Base-by-base conservation (phyloP, 2,888 invertebrate genomes). In the Andrena bucephala region DNA sequence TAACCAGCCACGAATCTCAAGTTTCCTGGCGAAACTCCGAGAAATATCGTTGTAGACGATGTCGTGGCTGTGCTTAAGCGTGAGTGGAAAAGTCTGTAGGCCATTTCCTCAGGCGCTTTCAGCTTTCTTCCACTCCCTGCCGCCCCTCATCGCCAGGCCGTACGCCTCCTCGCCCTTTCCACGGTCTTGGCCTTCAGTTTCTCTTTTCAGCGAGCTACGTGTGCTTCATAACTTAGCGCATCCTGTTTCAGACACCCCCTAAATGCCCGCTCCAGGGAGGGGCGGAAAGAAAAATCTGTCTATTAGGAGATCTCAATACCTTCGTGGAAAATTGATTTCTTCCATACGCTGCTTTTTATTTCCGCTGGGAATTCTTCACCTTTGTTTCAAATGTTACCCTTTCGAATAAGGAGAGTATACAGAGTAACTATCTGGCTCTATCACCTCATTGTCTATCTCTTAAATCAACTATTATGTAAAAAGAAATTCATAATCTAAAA, bases 71-170 rank as follows among this genome's bases (percentile, higher is more conserved):
- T 66, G 84, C 79, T 89, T 86, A 86, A 90, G 82, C 83, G 85
- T 70, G 85, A 90, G 91, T 85, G 90, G 89, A 89, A 90, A 89
- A 90, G 89, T 91, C 90, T 88, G 88, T 88, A 88, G 86, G 87
- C 88, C 84, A 88, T 90, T 90, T 90, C 89, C 87, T 74, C 83
- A 78, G 81, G 69, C 84, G 81, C 71, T 84, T 60, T 57, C 79
- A 84, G 65, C 76, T 86, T 81, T 84, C 80, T 71, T 66, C 67
- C 67, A 24, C 71, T 73, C 66, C 52, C 33, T 60, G 54, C 20
- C 29, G 20, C 24, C 20, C 31, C 42, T 59, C 36, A 52, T 42
- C 42, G 13, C 29, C 27, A 27, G 27, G 57, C 59, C 33, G 36
- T 31, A 29, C 29, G 27, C 16, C 27, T 20, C 20, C 13, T 42